Evolutionary conservation across 2,797 vertebrate genomes (phyloP).

Genomic region (Tiaroga cobitis): DNA sequence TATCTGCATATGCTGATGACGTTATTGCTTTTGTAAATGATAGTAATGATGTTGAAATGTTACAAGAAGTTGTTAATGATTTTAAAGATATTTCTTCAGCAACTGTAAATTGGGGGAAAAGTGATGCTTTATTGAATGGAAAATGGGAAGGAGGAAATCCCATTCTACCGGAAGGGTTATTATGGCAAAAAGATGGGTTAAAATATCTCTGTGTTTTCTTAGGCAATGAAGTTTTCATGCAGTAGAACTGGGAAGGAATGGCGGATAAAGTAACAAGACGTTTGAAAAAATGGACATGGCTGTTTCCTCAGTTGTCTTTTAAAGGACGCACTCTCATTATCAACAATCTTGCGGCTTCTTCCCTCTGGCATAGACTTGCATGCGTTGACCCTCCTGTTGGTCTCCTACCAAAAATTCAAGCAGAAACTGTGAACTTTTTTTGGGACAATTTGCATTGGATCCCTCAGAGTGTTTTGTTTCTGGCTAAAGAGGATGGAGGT

Average conservation of each 20-base stretch:
- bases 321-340: background rate
- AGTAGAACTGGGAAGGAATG: constrained; percentile 2
- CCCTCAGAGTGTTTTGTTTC: too few species aligned
- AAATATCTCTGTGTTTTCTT: too few species aligned
- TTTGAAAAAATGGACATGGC: background rate
- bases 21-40: background rate
- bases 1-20: background rate
- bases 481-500: too few species aligned
- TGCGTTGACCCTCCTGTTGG: background rate
- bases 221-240: too few species aligned
- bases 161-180: too few species aligned
- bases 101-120: too few species aligned
- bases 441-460: too few species aligned
- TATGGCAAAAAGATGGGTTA: too few species aligned
- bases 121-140: too few species aligned
- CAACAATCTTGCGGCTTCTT: background rate
- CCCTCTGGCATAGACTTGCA: too few species aligned
- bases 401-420: background rate
- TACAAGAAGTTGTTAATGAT: background rate
- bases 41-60: background rate
- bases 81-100: background rate
- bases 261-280: background rate
- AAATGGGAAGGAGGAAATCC: too few species aligned
- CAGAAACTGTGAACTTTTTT: too few species aligned
- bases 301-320: background rate